Conservation (phyloP, 2,113 vertebrate species). For the Notiomystis cincta region DNA sequence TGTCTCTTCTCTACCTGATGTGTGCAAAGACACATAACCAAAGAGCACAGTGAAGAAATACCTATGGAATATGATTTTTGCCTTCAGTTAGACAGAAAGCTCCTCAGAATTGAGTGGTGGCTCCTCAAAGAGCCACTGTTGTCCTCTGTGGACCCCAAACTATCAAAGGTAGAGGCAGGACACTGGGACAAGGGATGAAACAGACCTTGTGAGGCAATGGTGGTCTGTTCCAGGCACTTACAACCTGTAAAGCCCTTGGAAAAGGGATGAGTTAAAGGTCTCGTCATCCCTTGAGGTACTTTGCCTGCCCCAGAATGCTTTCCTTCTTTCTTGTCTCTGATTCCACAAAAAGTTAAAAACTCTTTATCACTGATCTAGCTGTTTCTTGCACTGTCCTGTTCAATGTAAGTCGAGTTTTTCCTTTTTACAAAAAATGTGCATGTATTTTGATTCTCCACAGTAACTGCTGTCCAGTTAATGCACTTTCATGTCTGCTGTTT, state of each 20-base stretch:
- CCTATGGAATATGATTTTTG: rapidly evolving
- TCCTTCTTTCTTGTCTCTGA: not conserved
- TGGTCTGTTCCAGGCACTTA: not conserved
- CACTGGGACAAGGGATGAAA: not conserved
- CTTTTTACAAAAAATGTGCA: not conserved
- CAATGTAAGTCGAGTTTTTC: not conserved
- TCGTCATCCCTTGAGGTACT: not conserved
- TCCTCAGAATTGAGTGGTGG: not conserved
- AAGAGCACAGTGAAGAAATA: not conserved
- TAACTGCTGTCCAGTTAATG: not conserved
- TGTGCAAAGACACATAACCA: not conserved
- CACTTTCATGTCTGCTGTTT: not conserved
- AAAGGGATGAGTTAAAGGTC: not conserved
- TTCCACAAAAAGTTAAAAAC: not conserved
- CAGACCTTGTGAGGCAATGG: not conserved
- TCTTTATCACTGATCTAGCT: not conserved
- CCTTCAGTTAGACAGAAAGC: not conserved
- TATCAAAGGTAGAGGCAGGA: not conserved
- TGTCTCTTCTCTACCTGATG: not conserved
- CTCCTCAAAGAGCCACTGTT: not conserved
- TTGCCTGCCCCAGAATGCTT: not conserved
- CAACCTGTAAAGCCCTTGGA: not conserved
- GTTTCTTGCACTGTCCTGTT: not conserved
- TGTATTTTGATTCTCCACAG: not conserved
- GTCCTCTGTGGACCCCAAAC: not conserved